phyloP scores from a whole-genome alignment of 2,797 vertebrate species.

The Molossus molossus region DNA sequence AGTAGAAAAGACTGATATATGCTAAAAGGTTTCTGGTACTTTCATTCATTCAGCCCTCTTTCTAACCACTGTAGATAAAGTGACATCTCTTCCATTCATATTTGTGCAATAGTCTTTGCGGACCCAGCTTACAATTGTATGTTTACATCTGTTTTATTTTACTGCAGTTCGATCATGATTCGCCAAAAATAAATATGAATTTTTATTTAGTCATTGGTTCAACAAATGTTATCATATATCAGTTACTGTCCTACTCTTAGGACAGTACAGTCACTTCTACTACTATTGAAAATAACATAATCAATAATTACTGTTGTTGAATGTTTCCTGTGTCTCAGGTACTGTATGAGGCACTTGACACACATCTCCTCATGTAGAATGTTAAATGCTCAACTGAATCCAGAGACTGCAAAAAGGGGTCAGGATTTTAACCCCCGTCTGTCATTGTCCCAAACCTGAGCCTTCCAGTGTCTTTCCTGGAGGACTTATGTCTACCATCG shows the following conservation, averaged over 20 bases:
- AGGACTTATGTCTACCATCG: background rate
- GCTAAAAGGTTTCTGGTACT: background rate
- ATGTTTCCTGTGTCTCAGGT: background rate
- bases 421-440: background rate
- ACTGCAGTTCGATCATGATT: background rate
- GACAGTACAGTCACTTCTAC: background rate
- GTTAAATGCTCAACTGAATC: background rate
- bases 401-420: background rate
- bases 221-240: constrained; percentile 6
- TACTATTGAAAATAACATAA: background rate
- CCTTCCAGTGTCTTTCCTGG: background rate
- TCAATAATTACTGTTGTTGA: background rate
- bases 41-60: background rate
- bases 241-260: background rate
- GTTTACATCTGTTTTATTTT: background rate
- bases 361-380: background rate
- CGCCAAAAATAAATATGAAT: background rate
- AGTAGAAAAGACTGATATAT: background rate
- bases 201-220: constrained; percentile 41
- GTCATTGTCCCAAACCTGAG: background rate
- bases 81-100: background rate
- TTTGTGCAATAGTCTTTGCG: background rate
- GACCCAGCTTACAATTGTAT: background rate
- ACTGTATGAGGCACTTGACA: background rate
- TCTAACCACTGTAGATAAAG: background rate